These are phyloP conservation scores for Numida meleagris DNA, from an alignment of 2,113 vertebrate genomes.

Conservation along the genomic window DNA sequence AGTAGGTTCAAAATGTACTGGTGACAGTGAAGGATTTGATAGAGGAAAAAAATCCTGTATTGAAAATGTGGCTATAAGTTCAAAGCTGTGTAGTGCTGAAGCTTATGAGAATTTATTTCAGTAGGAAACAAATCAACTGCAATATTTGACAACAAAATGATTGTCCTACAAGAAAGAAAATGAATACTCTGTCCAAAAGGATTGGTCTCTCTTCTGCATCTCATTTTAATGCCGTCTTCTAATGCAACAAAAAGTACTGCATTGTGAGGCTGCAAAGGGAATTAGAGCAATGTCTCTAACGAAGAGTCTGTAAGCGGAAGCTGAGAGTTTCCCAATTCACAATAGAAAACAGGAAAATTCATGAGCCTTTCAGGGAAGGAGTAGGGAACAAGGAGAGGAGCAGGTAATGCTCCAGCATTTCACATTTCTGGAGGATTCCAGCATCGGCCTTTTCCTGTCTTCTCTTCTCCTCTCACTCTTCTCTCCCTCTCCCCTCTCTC, in stretches of 20 bases:
- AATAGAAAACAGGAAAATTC: not conserved
- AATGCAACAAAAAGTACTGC: not conserved
- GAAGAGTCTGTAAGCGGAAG: not conserved
- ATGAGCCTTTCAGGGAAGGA: not conserved
- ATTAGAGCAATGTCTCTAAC: not conserved
- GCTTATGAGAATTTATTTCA: slow-evolving; percentile 8
- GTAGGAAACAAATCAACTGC: not conserved
- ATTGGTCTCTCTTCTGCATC: not conserved
- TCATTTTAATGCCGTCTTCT: not conserved
- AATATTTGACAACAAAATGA: not conserved
- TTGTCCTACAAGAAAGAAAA: slow-evolving; percentile 13
- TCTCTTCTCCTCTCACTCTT: not conserved
- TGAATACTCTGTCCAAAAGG: not conserved
- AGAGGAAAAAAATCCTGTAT: not conserved
- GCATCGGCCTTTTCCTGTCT: not conserved
- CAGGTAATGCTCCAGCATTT: not conserved
- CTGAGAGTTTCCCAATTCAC: not conserved
- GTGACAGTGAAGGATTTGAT: slow-evolving; percentile 2
- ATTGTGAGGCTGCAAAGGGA: not conserved
- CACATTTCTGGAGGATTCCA: not conserved
- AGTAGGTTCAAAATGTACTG: slow-evolving; percentile 38
- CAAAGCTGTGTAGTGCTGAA: not conserved
- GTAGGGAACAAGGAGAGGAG: not conserved
- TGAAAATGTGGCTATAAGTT: not conserved
- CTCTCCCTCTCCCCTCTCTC: too few relatives aligned